phyloP scores from a whole-genome alignment of 2,797 vertebrate species.

The Gallinago stenura region DNA sequence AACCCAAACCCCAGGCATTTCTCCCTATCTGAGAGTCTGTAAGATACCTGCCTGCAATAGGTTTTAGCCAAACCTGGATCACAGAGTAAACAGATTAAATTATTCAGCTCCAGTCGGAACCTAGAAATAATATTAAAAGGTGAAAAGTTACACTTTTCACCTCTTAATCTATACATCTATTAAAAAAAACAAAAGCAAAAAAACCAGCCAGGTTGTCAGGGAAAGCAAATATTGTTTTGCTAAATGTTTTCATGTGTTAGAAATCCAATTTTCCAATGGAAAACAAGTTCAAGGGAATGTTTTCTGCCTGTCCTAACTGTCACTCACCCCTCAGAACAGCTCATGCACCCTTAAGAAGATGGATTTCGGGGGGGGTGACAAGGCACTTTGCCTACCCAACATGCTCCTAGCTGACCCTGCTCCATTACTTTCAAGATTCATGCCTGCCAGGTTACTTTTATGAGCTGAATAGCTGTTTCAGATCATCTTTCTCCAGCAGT shows the following conservation, averaged over 20 bases:
- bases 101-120: not conserved
- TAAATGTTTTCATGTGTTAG: not conserved
- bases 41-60: not conserved
- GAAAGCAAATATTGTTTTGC: not conserved
- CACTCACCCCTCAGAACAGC: not conserved
- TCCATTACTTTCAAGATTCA: not conserved
- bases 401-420: not conserved
- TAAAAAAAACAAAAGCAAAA: not conserved
- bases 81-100: not conserved
- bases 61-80: not conserved
- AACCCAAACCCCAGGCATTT: not conserved
- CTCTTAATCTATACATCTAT: not conserved
- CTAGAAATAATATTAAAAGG: not conserved
- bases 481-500: conserved; percentile 13
- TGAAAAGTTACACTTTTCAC: not conserved
- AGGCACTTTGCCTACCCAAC: not conserved
- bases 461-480: not conserved
- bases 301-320: not conserved
- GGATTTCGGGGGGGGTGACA: not conserved
- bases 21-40: not conserved
- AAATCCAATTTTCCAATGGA: not conserved
- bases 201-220: not conserved
- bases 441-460: not conserved
- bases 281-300: not conserved
- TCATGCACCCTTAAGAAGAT: accelerated